Percentiles rank a stretch among this genome's conserved stretches.
Conservation (phyloP, 2,888 invertebrate species). For the Quadroppia sp. region DNA sequence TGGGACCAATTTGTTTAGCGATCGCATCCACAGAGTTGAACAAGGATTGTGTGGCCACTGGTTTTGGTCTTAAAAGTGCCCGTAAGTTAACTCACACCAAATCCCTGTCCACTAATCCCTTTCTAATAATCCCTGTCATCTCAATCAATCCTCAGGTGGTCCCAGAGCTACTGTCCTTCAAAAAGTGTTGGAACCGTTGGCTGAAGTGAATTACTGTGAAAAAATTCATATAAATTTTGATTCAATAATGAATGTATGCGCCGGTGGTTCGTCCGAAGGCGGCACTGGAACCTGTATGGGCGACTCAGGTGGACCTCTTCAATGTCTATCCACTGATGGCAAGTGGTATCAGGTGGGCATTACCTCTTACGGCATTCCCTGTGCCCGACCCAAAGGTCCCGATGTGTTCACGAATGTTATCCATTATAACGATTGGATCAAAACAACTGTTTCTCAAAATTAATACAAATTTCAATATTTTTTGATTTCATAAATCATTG, state of each 20-base stretch:
- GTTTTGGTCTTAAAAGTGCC: conserved; percentile 6
- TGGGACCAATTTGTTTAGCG: no score
- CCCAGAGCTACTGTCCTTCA: not conserved
- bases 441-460: not conserved
- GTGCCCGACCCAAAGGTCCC: not conserved
- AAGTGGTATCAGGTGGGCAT: conserved; percentile 36
- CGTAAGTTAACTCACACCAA: not conserved
- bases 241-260: not conserved
- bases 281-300: conserved; percentile 48
- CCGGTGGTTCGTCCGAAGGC: not conserved
- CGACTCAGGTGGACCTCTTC: conserved; percentile 34
- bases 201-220: not conserved
- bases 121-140: no score
- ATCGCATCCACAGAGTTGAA: not conserved
- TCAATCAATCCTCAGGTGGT: no score
- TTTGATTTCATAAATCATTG: no score
- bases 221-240: no score
- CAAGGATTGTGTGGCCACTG: conserved; percentile 6
- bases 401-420: conserved; percentile 26
- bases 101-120: no score
- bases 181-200: not conserved
- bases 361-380: conserved; percentile 29
- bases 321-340: conserved; percentile 38
- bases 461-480: not conserved
- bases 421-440: conserved; percentile 22